Base-by-base conservation (phyloP, 2,797 vertebrate genomes). In the Lindbergichthys nudifrons region DNA sequence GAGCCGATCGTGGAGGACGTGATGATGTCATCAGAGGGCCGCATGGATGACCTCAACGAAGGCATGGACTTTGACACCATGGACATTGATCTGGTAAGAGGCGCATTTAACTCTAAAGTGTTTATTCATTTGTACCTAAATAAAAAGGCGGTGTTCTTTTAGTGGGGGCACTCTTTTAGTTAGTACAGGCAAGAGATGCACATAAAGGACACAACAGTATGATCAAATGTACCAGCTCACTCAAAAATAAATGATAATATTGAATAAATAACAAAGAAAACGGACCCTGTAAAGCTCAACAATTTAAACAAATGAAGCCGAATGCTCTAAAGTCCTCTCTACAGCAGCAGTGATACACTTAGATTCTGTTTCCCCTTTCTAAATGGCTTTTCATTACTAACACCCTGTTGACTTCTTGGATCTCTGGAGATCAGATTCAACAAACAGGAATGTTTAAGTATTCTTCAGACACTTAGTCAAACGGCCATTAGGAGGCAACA, bases 31-130 rank as follows among this genome's bases (percentile, higher is more conserved):
- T 99, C 98, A 42, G 98, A 99, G 94, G 97, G 98, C 67, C 96
- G 98, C 65, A 97, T 99, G 92, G 98, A 99, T 85, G 98, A 99
- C 93, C 97, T 99, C 80, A 99, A 99, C 47, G 98, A 99, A 94
- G 98, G 97, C 94, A 99, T 99, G 97, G 98, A 99, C 93, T 99
- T 99, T 70, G 98, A 99, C 90, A 99, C 98, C 87, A 99, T 99
- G 97, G 98, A 99, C 91, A 99, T 99, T 92, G 98, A 99, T 92
- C 94, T 99, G 97, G 98, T 99, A 95, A 97, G 95, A 89, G n/a
- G 12, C 47, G n/a, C 2, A 21, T 41, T 15, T 32, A 57, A 54
- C 50, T 64, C 10, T n/a, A 53, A 16, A 63, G 3, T 18, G 21
- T 30, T 12, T 21, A 8, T 50, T 1, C 5, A 3, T 39, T 48